These are phyloP conservation scores for fruit fly (Drosophila melanogaster) DNA, from an alignment of 1,140 invertebrate species.

Conservation along the genomic window DNA sequence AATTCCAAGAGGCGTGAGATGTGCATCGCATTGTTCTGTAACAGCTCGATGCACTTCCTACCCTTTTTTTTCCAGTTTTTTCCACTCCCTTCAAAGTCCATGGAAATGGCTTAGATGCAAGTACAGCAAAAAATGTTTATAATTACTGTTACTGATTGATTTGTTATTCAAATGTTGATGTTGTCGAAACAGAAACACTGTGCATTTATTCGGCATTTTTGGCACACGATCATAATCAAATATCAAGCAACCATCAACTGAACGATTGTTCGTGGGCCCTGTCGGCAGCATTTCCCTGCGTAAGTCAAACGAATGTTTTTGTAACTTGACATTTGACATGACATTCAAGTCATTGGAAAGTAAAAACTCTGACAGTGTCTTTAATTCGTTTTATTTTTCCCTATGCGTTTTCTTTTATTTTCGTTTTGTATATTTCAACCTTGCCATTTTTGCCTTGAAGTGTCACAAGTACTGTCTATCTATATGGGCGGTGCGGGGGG, in stretches of 20 bases:
- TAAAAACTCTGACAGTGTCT: slow-evolving; percentile 68
- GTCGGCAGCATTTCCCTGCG: slow-evolving; percentile 52
- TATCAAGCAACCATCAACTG: background rate
- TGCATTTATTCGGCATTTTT: background rate
- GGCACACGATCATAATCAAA: background rate
- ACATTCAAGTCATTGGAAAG: slow-evolving; percentile 70
- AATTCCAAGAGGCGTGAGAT: slow-evolving; percentile 63
- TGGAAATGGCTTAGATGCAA: background rate
- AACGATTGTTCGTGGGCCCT: slow-evolving; percentile 24
- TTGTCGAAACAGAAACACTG: background rate
- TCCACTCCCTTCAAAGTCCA: background rate
- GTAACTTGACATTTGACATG: slow-evolving; percentile 70
- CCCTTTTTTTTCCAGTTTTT: slow-evolving; percentile 20
- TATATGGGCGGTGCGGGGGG: background rate
- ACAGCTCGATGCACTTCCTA: slow-evolving; percentile 29
- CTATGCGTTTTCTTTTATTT: slow-evolving; percentile 17
- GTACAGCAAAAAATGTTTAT: background rate
- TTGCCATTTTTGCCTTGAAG: slow-evolving; percentile 67
- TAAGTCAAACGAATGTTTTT: slow-evolving; percentile 41
- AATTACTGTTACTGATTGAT: background rate
- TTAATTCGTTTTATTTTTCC: slow-evolving; percentile 66
- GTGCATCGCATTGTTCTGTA: slow-evolving; percentile 42
- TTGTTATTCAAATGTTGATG: no score
- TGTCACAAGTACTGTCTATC: slow-evolving; percentile 49
- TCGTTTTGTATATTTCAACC: slow-evolving; percentile 44